phyloP scores from a whole-genome alignment of 1,140 invertebrate species.

The Aethina tumida region DNA sequence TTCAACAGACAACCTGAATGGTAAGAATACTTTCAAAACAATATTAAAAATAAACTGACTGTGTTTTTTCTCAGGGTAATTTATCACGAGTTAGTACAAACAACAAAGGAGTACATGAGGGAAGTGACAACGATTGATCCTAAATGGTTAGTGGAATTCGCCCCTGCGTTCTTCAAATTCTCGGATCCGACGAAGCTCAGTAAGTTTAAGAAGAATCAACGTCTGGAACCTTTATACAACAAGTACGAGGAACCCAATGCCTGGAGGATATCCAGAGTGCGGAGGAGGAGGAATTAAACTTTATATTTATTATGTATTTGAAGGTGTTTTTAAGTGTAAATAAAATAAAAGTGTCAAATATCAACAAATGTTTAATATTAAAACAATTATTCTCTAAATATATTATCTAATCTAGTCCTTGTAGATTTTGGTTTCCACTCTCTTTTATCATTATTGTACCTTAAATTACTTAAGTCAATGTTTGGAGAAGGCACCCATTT shows the following conservation, averaged over 20 bases:
- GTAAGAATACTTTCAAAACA: constrained; percentile 40
- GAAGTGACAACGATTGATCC: constrained; percentile 98
- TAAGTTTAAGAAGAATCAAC: constrained; percentile 99
- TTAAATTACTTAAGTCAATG: too few relatives aligned
- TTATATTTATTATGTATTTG: not conserved
- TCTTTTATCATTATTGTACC: constrained; percentile 33
- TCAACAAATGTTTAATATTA: not conserved
- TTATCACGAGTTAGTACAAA: constrained; percentile 97
- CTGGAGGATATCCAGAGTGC: constrained; percentile 94
- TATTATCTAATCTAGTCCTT: not conserved
- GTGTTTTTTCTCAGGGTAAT: constrained; percentile 67
- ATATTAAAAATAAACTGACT: constrained; percentile 3
- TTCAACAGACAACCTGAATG: constrained; percentile 99
- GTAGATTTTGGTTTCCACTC: not conserved
- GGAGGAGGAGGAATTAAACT: constrained; percentile 75
- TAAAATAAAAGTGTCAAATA: not conserved
- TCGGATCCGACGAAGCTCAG: constrained; percentile 98
- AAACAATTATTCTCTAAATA: constrained; percentile 1
- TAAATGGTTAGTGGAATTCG: constrained; percentile 99
- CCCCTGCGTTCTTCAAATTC: constrained; percentile 98
- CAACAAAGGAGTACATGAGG: constrained; percentile 99
- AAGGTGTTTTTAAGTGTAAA: not conserved
- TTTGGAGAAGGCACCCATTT: too few relatives aligned
- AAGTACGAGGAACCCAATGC: constrained; percentile 99
- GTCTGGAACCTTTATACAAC: constrained; percentile 95